Evolutionary conservation across 2,113 vertebrate species (phyloP), one percentile per base, ranked within the genome.

Genomic region (Zootoca vivipara): DNA sequence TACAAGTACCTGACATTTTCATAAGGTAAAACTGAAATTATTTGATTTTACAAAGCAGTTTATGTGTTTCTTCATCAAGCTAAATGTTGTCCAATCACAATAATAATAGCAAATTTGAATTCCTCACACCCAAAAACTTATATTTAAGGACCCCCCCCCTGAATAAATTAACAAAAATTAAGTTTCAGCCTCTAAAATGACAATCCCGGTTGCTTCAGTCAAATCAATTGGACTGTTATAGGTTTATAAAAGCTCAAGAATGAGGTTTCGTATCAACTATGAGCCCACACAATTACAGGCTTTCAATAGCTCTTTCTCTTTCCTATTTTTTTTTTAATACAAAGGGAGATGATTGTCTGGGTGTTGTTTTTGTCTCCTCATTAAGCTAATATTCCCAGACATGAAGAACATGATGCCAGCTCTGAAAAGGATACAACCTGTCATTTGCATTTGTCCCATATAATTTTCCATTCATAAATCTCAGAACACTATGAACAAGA

Each of bases 321-420:
- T n/a, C 56, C 74, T 35, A 3, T 46, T 65, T 62, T 69, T 62
- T 69, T 67, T 4, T 38, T 20, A 78, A 67, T 67, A 67, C 28
- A n/a, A 85, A 77, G 46, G 26, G n/a, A 24, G 74, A 78, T 46
- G 20, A 78, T 67, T n/a, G 58, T 67, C 46, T 62, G 62, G 6
- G 26, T 78, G 40, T 33, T 30, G 33, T 78, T 46, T 85, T 78
- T 67, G 28, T 46, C 74, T 86, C 10, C 18, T 86, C 78, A 78
- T 86, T 78, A 86, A 67, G 38, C 38, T 86, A 69, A 86, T 78
- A 86, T 78, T 46, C 58, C 85, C 62, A 67, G 62, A 78, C 74
- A 78, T 15, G 30, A 86, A 67, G 58, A 86, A 67, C 38, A 86
- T 67, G 67, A 78, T 67, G 28, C 28, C 38, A 24, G 5, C 22